Base-by-base conservation (phyloP, 1,140 invertebrate species). In the Drosophila littoralis region DNA sequence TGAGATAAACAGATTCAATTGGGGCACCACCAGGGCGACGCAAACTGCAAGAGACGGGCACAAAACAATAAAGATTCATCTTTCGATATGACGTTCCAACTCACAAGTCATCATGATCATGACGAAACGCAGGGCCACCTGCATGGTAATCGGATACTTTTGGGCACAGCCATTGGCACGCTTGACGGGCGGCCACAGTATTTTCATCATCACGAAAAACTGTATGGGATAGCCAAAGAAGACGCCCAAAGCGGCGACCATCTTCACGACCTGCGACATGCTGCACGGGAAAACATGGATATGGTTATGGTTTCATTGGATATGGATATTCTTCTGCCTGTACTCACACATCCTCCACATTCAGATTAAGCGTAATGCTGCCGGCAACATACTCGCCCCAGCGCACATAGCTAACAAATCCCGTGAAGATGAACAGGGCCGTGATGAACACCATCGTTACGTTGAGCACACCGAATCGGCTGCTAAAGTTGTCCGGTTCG, bases 1-100 rank as follows among this genome's bases (percentile, higher is more conserved):
- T 0, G 98, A 97, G 72, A 99, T 98, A 91, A 98, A 96, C 1
- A 97, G 93, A 45, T 96, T 96, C 54, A 99, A 93, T 77, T 97
- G 93, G 1, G 97, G 97, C 64, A 99, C 96, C 0, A 95, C 93
- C 68, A 96, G 95, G 0, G 97, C 97, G 46, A 98, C 92, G 3
- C 95, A 91, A 93, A 98, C 97, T 97, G 93, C 7, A 94, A 94
- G 54, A 17, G 6, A 12, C 12, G 28, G 38, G 36, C 6, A 13
- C 12, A 40, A n/a, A 12, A 6, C n/a, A 38, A 10, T 32, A 28
- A 0, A 3, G 4, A 6, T 9, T 13, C 9, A 7, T 28, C 45
- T 46, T 36, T 3, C 1, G 48, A 17, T 59, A n/a, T 7, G 17
- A 1, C 5, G 5, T 63, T 9, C 8, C 22, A 5, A 94, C 96